A percentile compares a stretch with the other conserved stretches of the same genome.
These are phyloP conservation scores for Archivesica marissinica DNA, from an alignment of 1,140 invertebrate species.

Conservation along the genomic window DNA sequence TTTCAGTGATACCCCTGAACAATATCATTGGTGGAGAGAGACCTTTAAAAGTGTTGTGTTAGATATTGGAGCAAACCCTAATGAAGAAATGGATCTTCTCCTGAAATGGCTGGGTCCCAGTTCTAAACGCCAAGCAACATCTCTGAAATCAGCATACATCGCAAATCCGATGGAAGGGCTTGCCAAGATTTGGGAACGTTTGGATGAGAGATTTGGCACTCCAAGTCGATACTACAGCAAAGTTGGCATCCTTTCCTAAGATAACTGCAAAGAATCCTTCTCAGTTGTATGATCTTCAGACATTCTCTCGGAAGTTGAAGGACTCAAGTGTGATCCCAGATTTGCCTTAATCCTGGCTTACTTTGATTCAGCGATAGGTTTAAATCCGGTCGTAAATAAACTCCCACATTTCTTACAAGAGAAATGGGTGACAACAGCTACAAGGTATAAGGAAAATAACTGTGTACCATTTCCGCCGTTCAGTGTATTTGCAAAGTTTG, in stretches of 20 bases:
- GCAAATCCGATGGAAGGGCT: constrained; percentile 28
- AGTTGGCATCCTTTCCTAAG: constrained; percentile 48
- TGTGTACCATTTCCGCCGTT: constrained; percentile 63
- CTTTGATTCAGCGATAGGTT: constrained; percentile 60
- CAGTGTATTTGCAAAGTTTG: constrained; percentile 57
- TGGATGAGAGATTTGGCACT: constrained; percentile 61
- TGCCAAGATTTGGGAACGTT: constrained; percentile 49
- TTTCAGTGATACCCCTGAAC: constrained; percentile 54
- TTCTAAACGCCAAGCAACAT: constrained; percentile 21
- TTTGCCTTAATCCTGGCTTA: constrained; percentile 51
- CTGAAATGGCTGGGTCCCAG: constrained; percentile 50
- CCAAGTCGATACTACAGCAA: constrained; percentile 36
- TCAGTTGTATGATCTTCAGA: constrained; percentile 64
- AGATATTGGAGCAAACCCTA: constrained; percentile 12
- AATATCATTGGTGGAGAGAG: constrained; percentile 47
- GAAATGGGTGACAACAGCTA: constrained; percentile 64
- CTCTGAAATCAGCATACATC: constrained; percentile 24
- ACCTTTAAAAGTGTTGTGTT: constrained; percentile 39
- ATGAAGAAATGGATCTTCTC: constrained; percentile 57
- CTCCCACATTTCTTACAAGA: constrained; percentile 55
- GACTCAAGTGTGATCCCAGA: constrained; percentile 36
- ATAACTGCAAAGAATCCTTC: constrained; percentile 36
- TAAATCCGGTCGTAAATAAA: constrained; percentile 64
- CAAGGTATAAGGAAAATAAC: constrained; percentile 59
- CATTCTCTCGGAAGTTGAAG: constrained; percentile 60